Evolutionary conservation across 35 echinoderm and acorn worm species (phyloP), one percentile per base, ranked within the genome.

Genomic region (Lytechinus pictus): DNA sequence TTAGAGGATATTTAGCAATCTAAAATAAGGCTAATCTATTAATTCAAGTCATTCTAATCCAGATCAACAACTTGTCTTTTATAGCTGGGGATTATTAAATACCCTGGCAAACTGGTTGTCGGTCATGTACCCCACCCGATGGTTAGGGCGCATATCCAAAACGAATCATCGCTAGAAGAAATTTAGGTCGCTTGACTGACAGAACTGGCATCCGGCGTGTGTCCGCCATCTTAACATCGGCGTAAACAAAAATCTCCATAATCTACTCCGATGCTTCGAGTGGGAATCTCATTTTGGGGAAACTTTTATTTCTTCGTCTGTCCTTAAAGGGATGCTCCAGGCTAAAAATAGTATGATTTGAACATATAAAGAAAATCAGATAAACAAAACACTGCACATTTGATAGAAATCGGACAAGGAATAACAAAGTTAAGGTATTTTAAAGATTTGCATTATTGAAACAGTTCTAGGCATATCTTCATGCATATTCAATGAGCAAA

Each of bases 91-190:
- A 16, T 79, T 79, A 24, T 24, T 7, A 79, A 79, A 79, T 16
- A 24, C n/a, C 8, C 21, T 24, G 66, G 66, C n/a, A 24, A 79
- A 14, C 66, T 24, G 19, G 19, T 24, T 14, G 66, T n/a, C 66
- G 66, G 66, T 79, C 66, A 16, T 24, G 66, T 27, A 79, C 66
- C 66, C 66, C 66, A 79, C 66, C 66, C 66, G 19, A 79, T 79
- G 66, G 66, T 79, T 58, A 79, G 3, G 66, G 66, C 21, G 66
- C 21, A 79, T 24, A 79, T 79, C 66, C 66, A 79, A 4, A 79
- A 14, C 66, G 66, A 79, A 79, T 79, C 66, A 24, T 79, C 66
- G 66, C 66, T 79, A 79, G 66, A 79, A 79, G 66, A 79, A 79
- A 79, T 79, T n/a, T 79, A 79, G 66, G 66, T 79, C 66, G 66